phyloP scores from a whole-genome alignment of 1,140 invertebrate species.

The Pseudomyrmex flavicornis region DNA sequence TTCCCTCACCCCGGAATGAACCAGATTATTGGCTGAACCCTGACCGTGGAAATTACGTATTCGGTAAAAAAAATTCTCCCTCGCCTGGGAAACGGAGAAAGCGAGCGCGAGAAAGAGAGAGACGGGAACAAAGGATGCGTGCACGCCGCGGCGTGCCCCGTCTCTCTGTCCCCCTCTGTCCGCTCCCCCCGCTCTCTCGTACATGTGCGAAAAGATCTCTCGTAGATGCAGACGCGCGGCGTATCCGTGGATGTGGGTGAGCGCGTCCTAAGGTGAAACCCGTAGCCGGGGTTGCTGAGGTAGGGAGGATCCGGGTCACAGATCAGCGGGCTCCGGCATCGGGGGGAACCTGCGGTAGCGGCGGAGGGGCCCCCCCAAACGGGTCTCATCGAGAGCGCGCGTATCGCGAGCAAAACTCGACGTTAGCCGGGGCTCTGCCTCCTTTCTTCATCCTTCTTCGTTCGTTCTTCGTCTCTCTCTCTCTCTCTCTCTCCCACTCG shows the following conservation, averaged over 20 bases:
- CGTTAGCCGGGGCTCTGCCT: slow-evolving; percentile 42
- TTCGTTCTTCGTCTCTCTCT: slow-evolving; percentile 7
- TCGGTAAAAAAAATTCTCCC: slow-evolving; percentile 75
- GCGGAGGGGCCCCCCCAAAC: slow-evolving; percentile 51
- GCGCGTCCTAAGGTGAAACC: slow-evolving; percentile 70
- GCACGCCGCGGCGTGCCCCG: slow-evolving; percentile 42
- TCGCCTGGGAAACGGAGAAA: slow-evolving; percentile 52
- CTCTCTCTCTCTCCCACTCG: not conserved
- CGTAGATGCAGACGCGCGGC: slow-evolving; percentile 40
- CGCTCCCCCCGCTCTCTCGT: not conserved
- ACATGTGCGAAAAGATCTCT: slow-evolving; percentile 48
- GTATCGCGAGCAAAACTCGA: slow-evolving; percentile 81
- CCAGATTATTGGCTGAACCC: slow-evolving; percentile 81
- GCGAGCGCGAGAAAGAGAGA: slow-evolving; percentile 30
- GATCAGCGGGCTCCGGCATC: slow-evolving; percentile 82
- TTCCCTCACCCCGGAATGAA: slow-evolving; percentile 66
- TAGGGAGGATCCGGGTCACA: slow-evolving; percentile 86
- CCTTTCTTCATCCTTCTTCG: slow-evolving; percentile 45
- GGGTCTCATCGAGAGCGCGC: slow-evolving; percentile 82
- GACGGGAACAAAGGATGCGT: slow-evolving; percentile 41
- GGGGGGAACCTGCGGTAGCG: slow-evolving; percentile 75
- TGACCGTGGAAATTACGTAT: slow-evolving; percentile 80
- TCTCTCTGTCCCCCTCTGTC: not conserved
- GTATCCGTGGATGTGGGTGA: slow-evolving; percentile 61
- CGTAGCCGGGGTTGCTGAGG: slow-evolving; percentile 76